Base-by-base conservation (phyloP, 1,140 invertebrate genomes). In the Sitodiplosis mosellana region DNA sequence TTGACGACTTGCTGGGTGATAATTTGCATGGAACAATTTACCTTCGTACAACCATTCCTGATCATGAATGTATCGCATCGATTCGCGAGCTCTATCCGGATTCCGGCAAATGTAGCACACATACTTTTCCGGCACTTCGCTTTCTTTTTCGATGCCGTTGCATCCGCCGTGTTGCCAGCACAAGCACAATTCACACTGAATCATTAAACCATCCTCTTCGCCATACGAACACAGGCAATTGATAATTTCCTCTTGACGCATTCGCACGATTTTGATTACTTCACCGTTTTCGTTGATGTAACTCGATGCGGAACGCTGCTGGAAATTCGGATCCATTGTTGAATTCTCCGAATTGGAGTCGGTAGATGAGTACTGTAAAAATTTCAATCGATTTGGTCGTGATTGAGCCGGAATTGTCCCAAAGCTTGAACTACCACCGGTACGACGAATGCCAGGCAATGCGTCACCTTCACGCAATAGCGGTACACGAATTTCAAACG, bases 121-220 rank as follows among this genome's bases (percentile, higher is more conserved):
- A 63, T 93, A 93, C 59, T 87, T 88, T 42, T 88, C 83, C 0
- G 89, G 88, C 11, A 92, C 84, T 61, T 90, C 74, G 11, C 67
- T 58, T 54, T 88, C 85, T 27, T 72, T 74, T 48, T 82, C 76
- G 49, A 91, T 87, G 41, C 80, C 78, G 60, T 89, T 85, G 56
- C 89, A 95, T 36, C 76, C 71, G 1, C 86, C 88, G 64, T 94
- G 90, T 64, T 94, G 90, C 91, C 90, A 95, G 61, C 87, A 90
- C 11, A 92, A 67, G 58, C 90, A 94, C 18, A 91, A 69, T 60
- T 95, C 91, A 67, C 91, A 95, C 71, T 95, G 80, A 55, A 94
- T 86, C 88, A 93, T 94, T 3, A 93, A 66, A 3, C 89, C 90
- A 63, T 91, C 88, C 66, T 94, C 90, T 66, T 93, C 88, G 51